Evolutionary conservation across 2,888 invertebrate species (phyloP).

Genomic region (Scotopteryx bipunctaria): DNA sequence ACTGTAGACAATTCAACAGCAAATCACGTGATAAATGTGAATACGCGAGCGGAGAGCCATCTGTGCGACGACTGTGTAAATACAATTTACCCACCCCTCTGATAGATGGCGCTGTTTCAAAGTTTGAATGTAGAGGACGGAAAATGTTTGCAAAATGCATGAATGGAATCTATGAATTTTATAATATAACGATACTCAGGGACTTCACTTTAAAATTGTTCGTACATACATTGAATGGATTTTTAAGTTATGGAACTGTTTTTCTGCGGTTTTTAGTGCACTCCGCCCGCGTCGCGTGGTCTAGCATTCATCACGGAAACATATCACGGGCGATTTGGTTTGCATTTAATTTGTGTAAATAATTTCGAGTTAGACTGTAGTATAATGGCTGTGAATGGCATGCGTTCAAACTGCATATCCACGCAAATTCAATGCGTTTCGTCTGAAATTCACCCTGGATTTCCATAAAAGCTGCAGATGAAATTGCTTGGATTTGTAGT

Average conservation of each 20-base stretch:
- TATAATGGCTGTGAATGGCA: constrained; percentile 36
- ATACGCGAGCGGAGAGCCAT: constrained; percentile 15
- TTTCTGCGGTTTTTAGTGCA: not conserved
- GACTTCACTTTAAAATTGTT: not conserved
- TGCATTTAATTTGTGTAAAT: constrained; percentile 54
- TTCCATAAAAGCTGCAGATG: not conserved
- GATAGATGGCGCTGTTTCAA: constrained; percentile 23
- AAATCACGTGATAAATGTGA: too few species aligned
- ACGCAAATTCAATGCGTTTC: too few species aligned
- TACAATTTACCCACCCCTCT: constrained; percentile 12
- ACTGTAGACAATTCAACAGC: too few species aligned
- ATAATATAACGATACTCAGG: not conserved
- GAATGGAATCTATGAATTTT: not conserved
- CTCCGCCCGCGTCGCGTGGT: constrained; percentile 8
- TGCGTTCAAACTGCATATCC: constrained; percentile 9
- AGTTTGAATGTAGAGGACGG: constrained; percentile 9
- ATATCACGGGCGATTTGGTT: constrained; percentile 46
- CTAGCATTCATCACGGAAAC: constrained; percentile 28
- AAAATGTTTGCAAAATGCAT: too few species aligned
- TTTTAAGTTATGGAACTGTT: too few species aligned
- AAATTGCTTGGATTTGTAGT: not conserved
- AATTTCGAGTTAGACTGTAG: constrained; percentile 30
- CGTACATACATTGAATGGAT: too few species aligned
- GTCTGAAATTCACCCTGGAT: too few species aligned
- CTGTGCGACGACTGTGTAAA: constrained; percentile 7